Evolutionary conservation across 2,888 invertebrate genomes (phyloP), one percentile per base, ranked within the genome.

Genomic region (Bembecia ichneumoniformis): DNA sequence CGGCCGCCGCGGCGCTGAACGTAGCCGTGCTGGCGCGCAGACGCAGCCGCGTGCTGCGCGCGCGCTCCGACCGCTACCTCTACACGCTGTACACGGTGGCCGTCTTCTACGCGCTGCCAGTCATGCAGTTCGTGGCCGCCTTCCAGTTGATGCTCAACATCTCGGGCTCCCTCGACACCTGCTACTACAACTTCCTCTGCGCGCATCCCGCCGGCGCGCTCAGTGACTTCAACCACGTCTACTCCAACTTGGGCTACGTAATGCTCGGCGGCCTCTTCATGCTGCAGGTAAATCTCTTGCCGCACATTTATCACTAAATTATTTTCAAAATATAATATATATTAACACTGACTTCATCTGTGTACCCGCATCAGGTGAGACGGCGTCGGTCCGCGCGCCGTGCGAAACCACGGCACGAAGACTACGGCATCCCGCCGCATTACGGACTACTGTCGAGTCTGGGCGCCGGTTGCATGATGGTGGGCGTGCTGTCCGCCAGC

Each of bases 111-210:
- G 91, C 92, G 44, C 87, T 96, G 60, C 96, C 96, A 13, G 96
- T 95, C 15, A 86, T 96, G 49, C 96, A 97, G 80, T 88, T 96
- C 58, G 95, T 96, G 14, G 84, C 92, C 55, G 93, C 92, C n/a
- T 94, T 95, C 77, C 95, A 96, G 68, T 78, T 88, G 77, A 87
- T 93, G 2, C 76, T 96, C 60, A 91, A 93, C 73, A 82, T 90
- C 53, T 93, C 95, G 0, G 96, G 96, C n/a, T 92, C 96, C 71
- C 91, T 95, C 76, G 96, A 97, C 86, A 82, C 94, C 55, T 97
- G 96, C 81, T 96, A 95, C 81, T 96, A 96, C 86, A 97, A 97
- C 82, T 96, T 96, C 82, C 83, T 94, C 54, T 97, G 96, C 79
- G 92, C 95, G 35, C 94, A 94, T 82, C 94, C 95, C 0, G 81